Evolutionary conservation across 2,888 invertebrate genomes (phyloP).

Genomic region (Megamerina dolium): DNA sequence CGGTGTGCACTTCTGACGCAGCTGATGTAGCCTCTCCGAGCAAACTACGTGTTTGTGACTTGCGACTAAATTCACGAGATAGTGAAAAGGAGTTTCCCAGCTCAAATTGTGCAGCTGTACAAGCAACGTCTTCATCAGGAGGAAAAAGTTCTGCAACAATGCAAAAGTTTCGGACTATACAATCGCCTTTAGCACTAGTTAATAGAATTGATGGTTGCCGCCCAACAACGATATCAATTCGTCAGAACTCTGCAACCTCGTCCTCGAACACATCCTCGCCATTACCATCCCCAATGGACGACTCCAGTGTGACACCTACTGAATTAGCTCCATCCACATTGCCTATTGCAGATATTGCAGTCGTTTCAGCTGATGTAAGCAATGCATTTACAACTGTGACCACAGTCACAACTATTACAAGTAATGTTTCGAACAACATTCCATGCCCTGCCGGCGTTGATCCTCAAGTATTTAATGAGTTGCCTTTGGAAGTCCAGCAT

Average conservation of each 20-base stretch:
- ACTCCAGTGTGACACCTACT: constrained; percentile 16
- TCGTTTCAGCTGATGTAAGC: not conserved
- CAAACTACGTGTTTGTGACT: constrained; percentile 62
- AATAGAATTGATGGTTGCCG: constrained; percentile 33
- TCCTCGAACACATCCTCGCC: constrained; percentile 37
- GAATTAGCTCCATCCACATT: not conserved
- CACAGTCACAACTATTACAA: constrained; percentile 23
- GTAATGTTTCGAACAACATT: constrained; percentile 40
- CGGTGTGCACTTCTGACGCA: constrained; percentile 30
- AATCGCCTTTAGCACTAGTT: constrained; percentile 32
- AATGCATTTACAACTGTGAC: constrained; percentile 10
- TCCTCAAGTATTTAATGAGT: constrained; percentile 62
- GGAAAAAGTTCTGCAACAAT: not conserved
- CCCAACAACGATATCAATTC: constrained; percentile 23
- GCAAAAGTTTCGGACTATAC: constrained; percentile 27
- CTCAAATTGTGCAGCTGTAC: constrained; percentile 19
- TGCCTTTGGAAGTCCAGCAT: constrained; percentile 66
- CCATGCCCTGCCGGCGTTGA: constrained; percentile 64
- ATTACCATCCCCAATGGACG: constrained; percentile 39
- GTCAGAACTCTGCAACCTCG: constrained; percentile 18
- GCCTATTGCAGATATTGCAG: not conserved
- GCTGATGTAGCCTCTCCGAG: constrained; percentile 61
- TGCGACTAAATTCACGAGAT: constrained; percentile 60
- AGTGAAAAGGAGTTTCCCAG: constrained; percentile 51
- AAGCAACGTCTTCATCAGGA: not conserved